Conservation (phyloP, 2,113 vertebrate genomes). For the Oncorhynchus kisutch region DNA sequence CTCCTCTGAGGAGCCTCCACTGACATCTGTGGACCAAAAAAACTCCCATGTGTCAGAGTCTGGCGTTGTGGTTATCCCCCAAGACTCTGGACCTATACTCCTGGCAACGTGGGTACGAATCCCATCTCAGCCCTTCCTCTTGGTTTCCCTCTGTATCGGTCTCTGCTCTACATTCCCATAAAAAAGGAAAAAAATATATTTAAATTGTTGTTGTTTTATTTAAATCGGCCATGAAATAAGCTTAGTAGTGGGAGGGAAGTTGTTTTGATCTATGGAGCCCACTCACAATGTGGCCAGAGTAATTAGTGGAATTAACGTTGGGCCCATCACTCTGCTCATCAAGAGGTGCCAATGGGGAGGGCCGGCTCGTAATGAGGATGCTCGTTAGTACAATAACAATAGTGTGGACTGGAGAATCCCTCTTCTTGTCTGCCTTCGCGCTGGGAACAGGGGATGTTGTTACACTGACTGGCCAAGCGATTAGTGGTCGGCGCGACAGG, state of each 20-base stretch:
- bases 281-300: conserved; percentile 33
- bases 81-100: too few species aligned
- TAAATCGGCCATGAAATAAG: too few species aligned
- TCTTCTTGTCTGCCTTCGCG: not conserved
- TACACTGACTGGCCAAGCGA: conserved; percentile 34
- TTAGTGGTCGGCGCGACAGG: conserved; percentile 36
- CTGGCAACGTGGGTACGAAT: too few species aligned
- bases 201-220: too few species aligned
- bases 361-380: conserved; percentile 61
- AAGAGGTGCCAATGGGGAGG: conserved; percentile 42
- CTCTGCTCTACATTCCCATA: not conserved
- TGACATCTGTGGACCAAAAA: too few species aligned
- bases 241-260: too few species aligned
- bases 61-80: too few species aligned
- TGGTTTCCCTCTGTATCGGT: too few species aligned
- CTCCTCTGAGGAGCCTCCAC: too few species aligned
- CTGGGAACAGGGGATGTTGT: conserved; percentile 46
- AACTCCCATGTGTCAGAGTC: too few species aligned
- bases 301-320: conserved; percentile 73
- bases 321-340: conserved; percentile 58
- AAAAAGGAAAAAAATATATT: not conserved
- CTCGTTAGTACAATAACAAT: conserved; percentile 72
- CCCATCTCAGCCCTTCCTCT: too few species aligned
- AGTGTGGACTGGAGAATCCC: conserved; percentile 35
- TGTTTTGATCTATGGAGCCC: too few species aligned